Conservation (phyloP, 2,888 invertebrate species). For the Meghimatium bilineatum region DNA sequence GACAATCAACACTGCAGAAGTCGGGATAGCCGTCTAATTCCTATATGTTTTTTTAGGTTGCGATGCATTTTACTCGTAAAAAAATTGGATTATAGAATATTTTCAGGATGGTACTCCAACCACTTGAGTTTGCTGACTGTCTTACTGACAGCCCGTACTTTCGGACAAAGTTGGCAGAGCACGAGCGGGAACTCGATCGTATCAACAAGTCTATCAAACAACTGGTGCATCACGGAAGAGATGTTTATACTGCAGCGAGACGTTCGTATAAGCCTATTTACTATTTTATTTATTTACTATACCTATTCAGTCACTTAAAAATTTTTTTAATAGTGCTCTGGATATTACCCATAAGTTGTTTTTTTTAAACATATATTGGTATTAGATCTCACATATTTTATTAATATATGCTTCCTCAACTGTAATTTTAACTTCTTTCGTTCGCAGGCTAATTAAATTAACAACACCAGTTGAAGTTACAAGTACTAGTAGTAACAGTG, state of each 20-base stretch:
- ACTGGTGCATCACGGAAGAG: slow-evolving; percentile 97
- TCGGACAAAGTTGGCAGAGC: slow-evolving; percentile 96
- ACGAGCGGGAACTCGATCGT: slow-evolving; percentile 96
- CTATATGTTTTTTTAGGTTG: neutral
- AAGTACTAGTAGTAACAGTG: no score
- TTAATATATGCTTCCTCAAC: no score
- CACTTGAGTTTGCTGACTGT: slow-evolving; percentile 98
- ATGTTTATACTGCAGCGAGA: slow-evolving; percentile 93
- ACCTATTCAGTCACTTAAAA: no score
- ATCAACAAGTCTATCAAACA: slow-evolving; percentile 98
- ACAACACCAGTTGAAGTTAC: no score
- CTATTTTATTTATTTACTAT: no score
- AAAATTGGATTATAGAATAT: slow-evolving; percentile 16
- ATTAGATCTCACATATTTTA: no score
- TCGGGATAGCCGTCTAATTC: slow-evolving; percentile 4
- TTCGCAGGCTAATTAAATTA: no score
- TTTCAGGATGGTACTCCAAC: slow-evolving; percentile 86
- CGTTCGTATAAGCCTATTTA: slow-evolving; percentile 90
- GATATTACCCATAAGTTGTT: no score
- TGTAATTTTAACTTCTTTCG: no score
- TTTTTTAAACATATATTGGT: no score
- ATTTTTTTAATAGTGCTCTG: no score
- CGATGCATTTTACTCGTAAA: slow-evolving; percentile 36
- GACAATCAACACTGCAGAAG: slow-evolving; percentile 23
- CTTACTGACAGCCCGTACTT: slow-evolving; percentile 98